phyloP scores from a whole-genome alignment of 2,113 vertebrate genomes.

The Redunca redunca region DNA sequence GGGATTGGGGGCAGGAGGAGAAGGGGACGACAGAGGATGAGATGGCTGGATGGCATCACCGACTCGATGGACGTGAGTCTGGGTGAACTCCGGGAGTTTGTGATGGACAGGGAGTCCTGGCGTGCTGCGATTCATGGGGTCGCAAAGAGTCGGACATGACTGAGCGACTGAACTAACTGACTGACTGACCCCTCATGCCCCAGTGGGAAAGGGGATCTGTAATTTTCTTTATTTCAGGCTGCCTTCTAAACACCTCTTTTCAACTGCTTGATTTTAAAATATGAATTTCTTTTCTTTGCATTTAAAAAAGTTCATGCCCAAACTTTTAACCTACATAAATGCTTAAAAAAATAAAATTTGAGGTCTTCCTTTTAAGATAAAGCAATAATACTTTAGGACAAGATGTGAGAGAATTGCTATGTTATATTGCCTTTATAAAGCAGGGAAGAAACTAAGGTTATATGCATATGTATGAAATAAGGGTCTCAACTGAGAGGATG shows the following conservation, averaged over 20 bases:
- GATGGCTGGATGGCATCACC: no score
- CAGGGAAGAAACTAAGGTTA: background rate
- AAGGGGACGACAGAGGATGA: no score
- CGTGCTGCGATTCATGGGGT: no score
- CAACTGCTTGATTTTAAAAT: background rate
- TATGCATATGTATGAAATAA: background rate
- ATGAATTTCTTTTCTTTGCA: background rate
- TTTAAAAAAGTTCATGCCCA: background rate
- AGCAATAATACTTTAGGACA: background rate
- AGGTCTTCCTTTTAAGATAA: background rate
- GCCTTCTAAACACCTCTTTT: background rate
- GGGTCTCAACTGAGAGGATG: background rate
- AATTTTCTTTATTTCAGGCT: background rate
- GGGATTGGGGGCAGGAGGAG: no score
- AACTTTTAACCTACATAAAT: background rate
- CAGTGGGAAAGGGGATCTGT: background rate
- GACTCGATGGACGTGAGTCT: no score
- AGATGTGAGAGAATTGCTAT: background rate
- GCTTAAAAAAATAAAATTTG: background rate
- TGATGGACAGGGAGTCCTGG: no score
- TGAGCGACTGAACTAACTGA: no score
- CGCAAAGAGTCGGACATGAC: accelerated
- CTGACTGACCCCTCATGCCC: no score
- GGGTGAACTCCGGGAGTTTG: no score
- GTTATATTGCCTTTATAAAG: background rate